Percentiles rank a stretch among this genome's conserved stretches.
phyloP scores from a whole-genome alignment of 2,888 invertebrate genomes.

The Coremacera marginata region DNA sequence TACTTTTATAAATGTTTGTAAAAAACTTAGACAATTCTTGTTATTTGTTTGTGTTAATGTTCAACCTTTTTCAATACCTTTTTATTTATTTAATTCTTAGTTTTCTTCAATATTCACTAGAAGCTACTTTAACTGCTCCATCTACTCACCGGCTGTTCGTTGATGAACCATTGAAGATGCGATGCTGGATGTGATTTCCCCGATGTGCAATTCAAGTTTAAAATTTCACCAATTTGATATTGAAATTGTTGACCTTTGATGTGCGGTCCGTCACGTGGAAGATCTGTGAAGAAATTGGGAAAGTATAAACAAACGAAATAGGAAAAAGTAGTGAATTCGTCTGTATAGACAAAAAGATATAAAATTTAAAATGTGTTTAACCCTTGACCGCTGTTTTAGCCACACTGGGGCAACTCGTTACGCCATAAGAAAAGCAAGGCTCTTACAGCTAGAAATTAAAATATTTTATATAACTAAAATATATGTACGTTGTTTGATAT shows the following conservation, averaged over 20 bases:
- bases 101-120: background rate
- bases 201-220: conserved; percentile 83
- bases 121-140: conserved; percentile 4
- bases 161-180: conserved; percentile 82
- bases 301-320: background rate
- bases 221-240: conserved; percentile 80
- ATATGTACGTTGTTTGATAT: too few relatives aligned
- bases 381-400: too few relatives aligned
- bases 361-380: too few relatives aligned
- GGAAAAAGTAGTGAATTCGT: background rate
- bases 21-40: background rate
- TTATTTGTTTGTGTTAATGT: background rate
- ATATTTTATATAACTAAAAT: too few relatives aligned
- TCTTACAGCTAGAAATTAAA: too few relatives aligned
- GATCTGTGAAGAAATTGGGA: conserved; percentile 67
- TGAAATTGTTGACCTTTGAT: conserved; percentile 81
- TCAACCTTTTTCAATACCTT: background rate
- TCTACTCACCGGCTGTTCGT: conserved; percentile 78
- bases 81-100: too few relatives aligned
- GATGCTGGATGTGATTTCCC: conserved; percentile 83
- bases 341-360: background rate
- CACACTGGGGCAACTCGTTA: too few relatives aligned
- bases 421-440: too few relatives aligned
- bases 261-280: conserved; percentile 80
- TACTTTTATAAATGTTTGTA: too few relatives aligned